phyloP scores from a whole-genome alignment of 2,888 invertebrate genomes.

The Plusia festucae region DNA sequence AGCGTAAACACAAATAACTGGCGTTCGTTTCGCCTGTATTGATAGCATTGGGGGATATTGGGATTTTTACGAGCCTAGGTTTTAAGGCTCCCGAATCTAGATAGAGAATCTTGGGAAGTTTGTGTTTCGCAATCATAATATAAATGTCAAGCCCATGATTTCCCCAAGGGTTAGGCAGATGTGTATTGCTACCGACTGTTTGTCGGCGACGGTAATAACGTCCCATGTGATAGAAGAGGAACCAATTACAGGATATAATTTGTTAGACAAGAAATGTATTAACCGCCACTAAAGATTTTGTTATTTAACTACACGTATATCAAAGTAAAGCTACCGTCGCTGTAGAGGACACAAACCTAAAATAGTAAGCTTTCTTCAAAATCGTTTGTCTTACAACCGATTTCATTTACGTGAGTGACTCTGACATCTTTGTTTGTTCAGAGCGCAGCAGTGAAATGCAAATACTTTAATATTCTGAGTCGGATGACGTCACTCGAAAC shows the following conservation, averaged over 20 bases:
- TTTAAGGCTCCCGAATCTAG: slow-evolving; percentile 36
- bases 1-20: slow-evolving; percentile 41
- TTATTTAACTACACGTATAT: neutral
- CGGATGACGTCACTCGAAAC: slow-evolving; percentile 4
- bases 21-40: slow-evolving; percentile 28
- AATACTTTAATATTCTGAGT: slow-evolving; percentile 32
- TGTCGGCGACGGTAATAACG: neutral
- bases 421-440: slow-evolving; percentile 18
- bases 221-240: slow-evolving; percentile 6
- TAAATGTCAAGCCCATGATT: slow-evolving; percentile 11
- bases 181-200: slow-evolving; percentile 3
- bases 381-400: neutral
- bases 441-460: slow-evolving; percentile 29
- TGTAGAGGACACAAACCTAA: neutral
- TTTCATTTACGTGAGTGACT: neutral
- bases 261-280: neutral
- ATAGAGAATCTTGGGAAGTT: slow-evolving; percentile 25
- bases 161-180: slow-evolving; percentile 4
- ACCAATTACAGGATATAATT: slow-evolving; percentile 5
- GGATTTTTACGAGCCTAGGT: slow-evolving; percentile 48
- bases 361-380: neutral
- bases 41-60: slow-evolving; percentile 38
- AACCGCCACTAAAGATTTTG: neutral
- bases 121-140: slow-evolving; percentile 21
- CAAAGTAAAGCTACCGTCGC: too few relatives aligned